phyloP scores from a whole-genome alignment of 2,113 vertebrate species.

The Panurus biarmicus region DNA sequence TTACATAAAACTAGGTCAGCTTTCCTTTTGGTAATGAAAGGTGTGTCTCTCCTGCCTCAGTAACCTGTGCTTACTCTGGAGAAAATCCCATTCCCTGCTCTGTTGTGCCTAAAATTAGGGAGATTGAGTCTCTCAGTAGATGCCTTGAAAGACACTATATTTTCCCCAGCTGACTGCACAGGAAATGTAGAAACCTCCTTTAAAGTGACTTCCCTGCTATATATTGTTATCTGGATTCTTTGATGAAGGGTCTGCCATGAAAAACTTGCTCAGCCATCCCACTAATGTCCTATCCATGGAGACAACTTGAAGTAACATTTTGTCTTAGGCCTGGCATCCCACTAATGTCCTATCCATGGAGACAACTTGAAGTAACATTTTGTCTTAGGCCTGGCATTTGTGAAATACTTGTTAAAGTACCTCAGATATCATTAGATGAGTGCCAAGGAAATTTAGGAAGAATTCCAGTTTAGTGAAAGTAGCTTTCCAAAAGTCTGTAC shows the following conservation, averaged over 20 bases:
- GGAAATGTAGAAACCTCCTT: not conserved
- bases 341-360: not conserved
- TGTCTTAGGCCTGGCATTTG: constrained; percentile 2
- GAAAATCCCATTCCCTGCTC: not conserved
- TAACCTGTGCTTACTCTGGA: not conserved
- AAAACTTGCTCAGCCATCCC: not conserved
- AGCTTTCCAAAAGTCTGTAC: constrained; percentile 43
- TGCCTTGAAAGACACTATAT: not conserved
- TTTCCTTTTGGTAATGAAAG: not conserved
- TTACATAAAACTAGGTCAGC: not conserved
- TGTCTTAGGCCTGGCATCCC: not conserved
- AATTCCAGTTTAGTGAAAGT: constrained; percentile 32
- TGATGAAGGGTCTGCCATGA: not conserved
- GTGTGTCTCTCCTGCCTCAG: not conserved
- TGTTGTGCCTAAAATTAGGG: not conserved
- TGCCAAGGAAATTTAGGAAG: constrained; percentile 54
- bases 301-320: not conserved
- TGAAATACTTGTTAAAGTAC: constrained; percentile 22
- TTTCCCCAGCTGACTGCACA: not conserved
- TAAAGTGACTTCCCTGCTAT: not conserved
- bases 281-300: not conserved
- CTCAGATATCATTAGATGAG: not conserved
- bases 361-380: not conserved
- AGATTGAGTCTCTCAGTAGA: not conserved
- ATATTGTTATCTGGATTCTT: not conserved